Evolutionary conservation across 2,113 vertebrate genomes (phyloP).

Genomic region (Zingel zingel): DNA sequence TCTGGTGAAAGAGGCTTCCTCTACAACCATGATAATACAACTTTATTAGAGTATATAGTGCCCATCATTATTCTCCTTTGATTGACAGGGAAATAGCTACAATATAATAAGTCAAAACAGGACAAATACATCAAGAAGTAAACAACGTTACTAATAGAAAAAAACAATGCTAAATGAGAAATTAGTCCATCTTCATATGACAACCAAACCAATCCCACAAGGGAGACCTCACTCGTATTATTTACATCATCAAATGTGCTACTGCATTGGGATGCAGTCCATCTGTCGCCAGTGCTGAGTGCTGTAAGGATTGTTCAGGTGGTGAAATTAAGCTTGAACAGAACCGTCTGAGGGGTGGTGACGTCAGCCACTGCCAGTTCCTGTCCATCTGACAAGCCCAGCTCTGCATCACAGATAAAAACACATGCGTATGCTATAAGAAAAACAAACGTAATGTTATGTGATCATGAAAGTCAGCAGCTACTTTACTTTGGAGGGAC

Average conservation of each 20-base stretch:
- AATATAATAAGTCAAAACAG: conserved; percentile 33
- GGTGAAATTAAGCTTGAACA: conserved; percentile 96
- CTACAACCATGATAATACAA: conserved; percentile 55
- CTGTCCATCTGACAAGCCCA: conserved; percentile 94
- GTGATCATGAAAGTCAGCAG: not conserved
- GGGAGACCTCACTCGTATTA: conserved; percentile 29
- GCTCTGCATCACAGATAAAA: conserved; percentile 73
- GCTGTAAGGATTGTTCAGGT: conserved; percentile 75
- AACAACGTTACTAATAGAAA: conserved; percentile 63
- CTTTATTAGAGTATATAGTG: conserved; percentile 67
- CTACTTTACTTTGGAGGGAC: not conserved
- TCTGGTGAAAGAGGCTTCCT: not conserved
- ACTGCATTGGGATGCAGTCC: conserved; percentile 28
- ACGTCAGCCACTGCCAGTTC: conserved; percentile 95
- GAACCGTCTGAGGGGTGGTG: conserved; percentile 94
- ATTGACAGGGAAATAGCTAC: conserved; percentile 40
- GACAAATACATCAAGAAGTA: conserved; percentile 58
- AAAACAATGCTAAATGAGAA: conserved; percentile 21
- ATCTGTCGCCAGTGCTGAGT: conserved; percentile 34
- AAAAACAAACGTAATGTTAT: not conserved
- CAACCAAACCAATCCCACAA: conserved; percentile 15
- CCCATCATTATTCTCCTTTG: conserved; percentile 46
- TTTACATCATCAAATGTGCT: conserved; percentile 67
- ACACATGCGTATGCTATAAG: too few relatives aligned
- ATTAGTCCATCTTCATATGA: conserved; percentile 39